Percentiles rank a stretch among this genome's conserved stretches.
These are phyloP conservation scores for Bolinopsis microptera DNA, from an alignment of 37 sponge, comb jelly and placozoan species.

Conservation along the genomic window DNA sequence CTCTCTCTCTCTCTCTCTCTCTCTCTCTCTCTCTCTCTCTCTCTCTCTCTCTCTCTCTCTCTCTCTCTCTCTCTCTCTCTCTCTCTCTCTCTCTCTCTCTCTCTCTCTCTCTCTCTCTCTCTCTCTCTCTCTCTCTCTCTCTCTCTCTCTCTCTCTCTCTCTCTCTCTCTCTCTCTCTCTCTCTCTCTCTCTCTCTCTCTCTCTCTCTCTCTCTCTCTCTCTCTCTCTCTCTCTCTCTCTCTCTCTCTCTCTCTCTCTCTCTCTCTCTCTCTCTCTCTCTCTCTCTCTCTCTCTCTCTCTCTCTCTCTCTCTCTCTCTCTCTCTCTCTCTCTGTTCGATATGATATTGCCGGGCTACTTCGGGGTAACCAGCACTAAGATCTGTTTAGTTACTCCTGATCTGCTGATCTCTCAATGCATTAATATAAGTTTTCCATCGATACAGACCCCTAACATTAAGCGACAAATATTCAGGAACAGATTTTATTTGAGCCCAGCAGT, in stretches of 20 bases:
- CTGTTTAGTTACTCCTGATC: no score
- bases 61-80: neutral
- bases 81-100: neutral
- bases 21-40: neutral
- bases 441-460: no score
- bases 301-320: neutral
- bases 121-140: neutral
- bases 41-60: neutral
- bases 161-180: conserved; percentile 5
- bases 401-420: no score
- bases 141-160: neutral
- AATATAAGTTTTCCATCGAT: no score
- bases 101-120: neutral
- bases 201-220: neutral
- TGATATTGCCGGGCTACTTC: no score
- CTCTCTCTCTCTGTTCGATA: neutral
- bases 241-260: neutral
- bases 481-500: no score
- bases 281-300: neutral
- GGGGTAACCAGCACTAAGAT: no score
- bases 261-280: neutral
- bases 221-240: neutral
- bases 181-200: neutral
- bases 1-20: neutral
- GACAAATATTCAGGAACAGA: no score